Evolutionary conservation across 2,113 vertebrate genomes (phyloP), one percentile per base, ranked within the genome.

Genomic region (Phaethon lepturus): DNA sequence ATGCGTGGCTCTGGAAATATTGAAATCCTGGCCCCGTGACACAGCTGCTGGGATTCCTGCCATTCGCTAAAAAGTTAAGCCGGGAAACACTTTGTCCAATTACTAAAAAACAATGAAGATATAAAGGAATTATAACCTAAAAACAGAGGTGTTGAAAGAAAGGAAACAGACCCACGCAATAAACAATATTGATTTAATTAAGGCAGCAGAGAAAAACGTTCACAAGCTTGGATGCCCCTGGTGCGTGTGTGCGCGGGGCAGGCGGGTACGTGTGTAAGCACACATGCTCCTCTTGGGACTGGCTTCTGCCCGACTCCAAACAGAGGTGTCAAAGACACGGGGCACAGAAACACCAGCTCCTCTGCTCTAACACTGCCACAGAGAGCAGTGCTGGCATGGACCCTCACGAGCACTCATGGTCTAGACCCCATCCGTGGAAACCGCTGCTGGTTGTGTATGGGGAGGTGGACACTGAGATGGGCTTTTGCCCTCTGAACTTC

Each of bases 61-160:
- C 96, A 97, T 90, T 91, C 2, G 0, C 90, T 96, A 96, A 97
- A 86, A 96, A 66, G 55, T 93, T 96, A 97, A 97, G 88, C 86
- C 82, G 86, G 55, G 96, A 96, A 97, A 97, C 94, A 95, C 93
- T 97, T 98, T 94, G 97, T 96, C 88, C 81, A 95, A 96, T 97
- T 97, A 96, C 93, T 82, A 92, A 94, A 95, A 96, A 90, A 91
- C 94, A 97, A 96, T 93, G 90, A 95, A 97, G 95, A 97, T 90
- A 97, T 93, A 95, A 97, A 97, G 84, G 85, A 96, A 97, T 97
- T 95, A 90, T 92, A 96, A 94, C 80, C 88, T 88, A 94, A 97
- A 97, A 97, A 50, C 85, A 76, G 86, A 96, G 75, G 90, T 79
- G 91, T 84, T 97, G 96, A 97, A 97, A 95, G 93, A 97, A 96